phyloP scores from a whole-genome alignment of 2,113 vertebrate genomes.

The Dissostichus mawsoni region DNA sequence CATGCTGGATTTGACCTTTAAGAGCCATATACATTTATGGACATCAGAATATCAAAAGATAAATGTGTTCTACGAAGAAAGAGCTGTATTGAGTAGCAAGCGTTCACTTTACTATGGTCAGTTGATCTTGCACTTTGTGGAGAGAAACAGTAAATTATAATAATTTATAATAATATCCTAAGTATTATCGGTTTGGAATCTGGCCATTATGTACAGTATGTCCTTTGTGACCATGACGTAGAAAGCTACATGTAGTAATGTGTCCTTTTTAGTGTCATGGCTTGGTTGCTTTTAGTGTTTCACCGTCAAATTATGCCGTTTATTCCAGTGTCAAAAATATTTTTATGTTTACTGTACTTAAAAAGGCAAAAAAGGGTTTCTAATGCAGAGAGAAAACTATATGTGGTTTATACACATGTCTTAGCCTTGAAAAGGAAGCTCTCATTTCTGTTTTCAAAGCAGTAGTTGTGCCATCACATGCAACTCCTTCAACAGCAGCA shows the following conservation, averaged over 20 bases:
- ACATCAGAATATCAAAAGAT: neutral
- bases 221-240: conserved; percentile 31
- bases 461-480: conserved; percentile 15
- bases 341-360: conserved; percentile 24
- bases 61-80: conserved; percentile 9
- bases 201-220: conserved; percentile 30
- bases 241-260: conserved; percentile 25
- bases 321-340: conserved; percentile 52
- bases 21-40: conserved; percentile 45
- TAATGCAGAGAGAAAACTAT: conserved; percentile 7
- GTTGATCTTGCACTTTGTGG: conserved; percentile 25
- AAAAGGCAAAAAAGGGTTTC: conserved; percentile 27
- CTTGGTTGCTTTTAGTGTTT: conserved; percentile 52
- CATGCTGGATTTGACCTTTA: conserved; percentile 30
- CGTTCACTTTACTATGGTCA: neutral
- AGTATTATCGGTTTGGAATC: too few relatives aligned
- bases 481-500: conserved; percentile 13
- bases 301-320: conserved; percentile 41
- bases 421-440: neutral
- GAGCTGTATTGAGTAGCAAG: conserved; percentile 14
- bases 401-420: conserved; percentile 14
- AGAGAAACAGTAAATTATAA: neutral
- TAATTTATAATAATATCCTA: too few relatives aligned
- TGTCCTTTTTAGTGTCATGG: conserved; percentile 43
- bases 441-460: conserved; percentile 18